Conservation (phyloP, 2,113 vertebrate species). For the Pardalotus punctatus region DNA sequence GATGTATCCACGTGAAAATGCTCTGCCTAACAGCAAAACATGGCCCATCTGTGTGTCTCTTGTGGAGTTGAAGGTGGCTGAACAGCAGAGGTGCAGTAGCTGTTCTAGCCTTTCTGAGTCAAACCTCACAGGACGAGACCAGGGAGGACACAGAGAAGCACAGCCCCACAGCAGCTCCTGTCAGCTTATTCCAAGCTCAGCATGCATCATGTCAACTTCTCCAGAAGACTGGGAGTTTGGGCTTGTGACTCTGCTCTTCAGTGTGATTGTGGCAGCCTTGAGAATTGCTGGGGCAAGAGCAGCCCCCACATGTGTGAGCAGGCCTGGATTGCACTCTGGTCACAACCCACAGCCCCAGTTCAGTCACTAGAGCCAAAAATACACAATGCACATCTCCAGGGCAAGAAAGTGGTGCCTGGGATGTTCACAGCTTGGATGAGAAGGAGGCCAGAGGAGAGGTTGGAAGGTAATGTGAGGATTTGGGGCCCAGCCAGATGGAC, state of each 20-base stretch:
- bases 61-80: background rate
- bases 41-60: accelerated
- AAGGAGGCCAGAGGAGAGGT: background rate
- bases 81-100: background rate
- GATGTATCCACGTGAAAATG: background rate
- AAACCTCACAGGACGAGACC: background rate
- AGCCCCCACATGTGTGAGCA: accelerated
- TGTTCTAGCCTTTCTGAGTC: background rate
- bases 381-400: accelerated
- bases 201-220: background rate
- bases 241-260: background rate
- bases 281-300: background rate
- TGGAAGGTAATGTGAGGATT: accelerated
- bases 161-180: background rate
- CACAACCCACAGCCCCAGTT: accelerated
- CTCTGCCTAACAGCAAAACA: background rate
- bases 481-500: no score
- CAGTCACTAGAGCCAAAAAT: background rate
- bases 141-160: background rate
- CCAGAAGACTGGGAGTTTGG: background rate
- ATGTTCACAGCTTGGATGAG: accelerated
- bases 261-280: background rate
- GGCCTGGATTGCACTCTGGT: no score
- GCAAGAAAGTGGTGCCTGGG: background rate
- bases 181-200: background rate